Base-by-base conservation (phyloP, 2,797 vertebrate species). In the Lates japonicus region DNA sequence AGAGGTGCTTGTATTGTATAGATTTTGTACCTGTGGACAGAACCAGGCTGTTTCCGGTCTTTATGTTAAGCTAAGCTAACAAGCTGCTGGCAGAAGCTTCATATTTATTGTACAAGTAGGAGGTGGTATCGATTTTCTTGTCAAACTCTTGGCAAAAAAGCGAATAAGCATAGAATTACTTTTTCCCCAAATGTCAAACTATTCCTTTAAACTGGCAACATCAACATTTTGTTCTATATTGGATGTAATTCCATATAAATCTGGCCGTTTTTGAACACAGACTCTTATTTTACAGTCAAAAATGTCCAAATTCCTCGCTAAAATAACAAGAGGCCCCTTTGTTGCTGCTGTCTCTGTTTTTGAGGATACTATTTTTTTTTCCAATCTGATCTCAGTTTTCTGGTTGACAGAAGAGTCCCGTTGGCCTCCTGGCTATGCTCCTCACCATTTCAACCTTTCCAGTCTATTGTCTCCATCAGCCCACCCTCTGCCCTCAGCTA, bases 401-500 rank as follows among this genome's bases (percentile, higher is more conserved):
- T 82, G 33, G 33, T 39, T 48, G 68, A 86, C 67, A 76, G 81
- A 80, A 51, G 51, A 74, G 42, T 35, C 62, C n/a, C n/a, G 54
- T 60, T 4, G 9, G 7, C 84, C 61, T 88, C 51, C 75, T 68
- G 73, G 71, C 51, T 69, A 62, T 52, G 7, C 71, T 74, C 49
- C 37, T 62, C 44, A 67, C 41, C 16, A 52, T 70, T 70, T 68
- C 67, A 82, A 51, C 52, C 58, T 75, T 72, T 74, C 76, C 69
- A 39, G 17, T 64, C 76, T 7, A 58, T 76, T 80, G 78, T 89
- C 75, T 76, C 67, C 76, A n/a, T 42, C 69, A 76, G 71, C 71
- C 73, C 63, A 31, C 72, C 70, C 48, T 76, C 61, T 73, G 78
- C 80, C 69, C 77, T 77, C 74, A 84, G 80, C 80, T 81, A 81